phyloP scores from a whole-genome alignment of 2,797 vertebrate genomes.

The Mareca strepera region DNA sequence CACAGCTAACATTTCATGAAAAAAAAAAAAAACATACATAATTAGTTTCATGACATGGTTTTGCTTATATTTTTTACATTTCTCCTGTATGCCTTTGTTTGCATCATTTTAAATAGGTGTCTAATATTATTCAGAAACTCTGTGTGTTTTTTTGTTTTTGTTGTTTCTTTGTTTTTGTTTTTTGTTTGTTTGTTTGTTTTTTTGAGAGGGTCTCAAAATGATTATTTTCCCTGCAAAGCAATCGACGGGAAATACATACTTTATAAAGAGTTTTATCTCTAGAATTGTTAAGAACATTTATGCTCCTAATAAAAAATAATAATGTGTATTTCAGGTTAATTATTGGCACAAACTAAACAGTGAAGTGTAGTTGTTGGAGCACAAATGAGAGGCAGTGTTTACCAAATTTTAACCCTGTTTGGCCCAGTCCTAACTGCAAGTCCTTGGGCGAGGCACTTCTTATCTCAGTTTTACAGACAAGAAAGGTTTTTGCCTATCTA shows the following conservation, averaged over 20 bases:
- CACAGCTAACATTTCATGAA: not conserved
- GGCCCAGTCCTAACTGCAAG: not conserved
- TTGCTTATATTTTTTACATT: not conserved
- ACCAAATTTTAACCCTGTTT: constrained; percentile 27
- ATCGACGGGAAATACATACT: not conserved
- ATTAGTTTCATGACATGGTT: not conserved
- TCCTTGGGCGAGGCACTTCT: not conserved
- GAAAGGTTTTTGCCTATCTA: not conserved
- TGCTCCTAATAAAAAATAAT: not conserved
- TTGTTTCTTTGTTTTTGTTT: no score
- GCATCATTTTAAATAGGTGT: not conserved
- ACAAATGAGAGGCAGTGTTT: not conserved
- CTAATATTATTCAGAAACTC: not conserved
- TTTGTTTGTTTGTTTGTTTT: no score
- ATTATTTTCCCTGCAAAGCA: not conserved
- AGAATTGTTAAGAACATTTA: not conserved
- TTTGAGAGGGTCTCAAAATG: not conserved
- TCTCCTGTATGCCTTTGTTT: not conserved
- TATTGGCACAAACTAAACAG: not conserved
- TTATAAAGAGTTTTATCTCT: not conserved
- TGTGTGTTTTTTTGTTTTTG: not conserved
- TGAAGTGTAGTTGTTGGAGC: not conserved
- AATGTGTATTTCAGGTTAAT: not conserved
- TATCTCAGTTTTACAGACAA: constrained; percentile 36
- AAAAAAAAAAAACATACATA: not conserved